Conservation (phyloP, 2,113 vertebrate genomes). For the Elanoides forficatus region DNA sequence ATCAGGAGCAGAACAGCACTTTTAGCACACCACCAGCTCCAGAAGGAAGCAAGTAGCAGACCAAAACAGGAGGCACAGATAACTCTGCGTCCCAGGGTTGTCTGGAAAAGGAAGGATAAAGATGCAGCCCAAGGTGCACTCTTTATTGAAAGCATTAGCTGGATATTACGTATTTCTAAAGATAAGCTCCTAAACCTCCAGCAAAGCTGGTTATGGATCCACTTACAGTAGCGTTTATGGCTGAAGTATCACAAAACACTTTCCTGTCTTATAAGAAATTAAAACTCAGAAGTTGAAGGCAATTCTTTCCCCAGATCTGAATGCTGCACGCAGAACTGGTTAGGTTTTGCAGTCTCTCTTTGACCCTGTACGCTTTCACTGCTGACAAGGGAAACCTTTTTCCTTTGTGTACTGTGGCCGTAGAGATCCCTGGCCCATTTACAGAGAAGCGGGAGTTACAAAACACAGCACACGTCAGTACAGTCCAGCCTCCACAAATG, state of each 20-base stretch:
- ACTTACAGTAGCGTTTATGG: neutral
- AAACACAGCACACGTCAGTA: neutral
- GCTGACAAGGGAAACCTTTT: neutral
- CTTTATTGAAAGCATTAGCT: neutral
- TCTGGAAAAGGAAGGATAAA: neutral
- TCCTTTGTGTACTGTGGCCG: neutral
- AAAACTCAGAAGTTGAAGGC: neutral
- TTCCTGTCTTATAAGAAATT: neutral
- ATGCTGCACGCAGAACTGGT: neutral
- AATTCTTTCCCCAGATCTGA: neutral
- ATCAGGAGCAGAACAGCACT: neutral
- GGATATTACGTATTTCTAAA: neutral
- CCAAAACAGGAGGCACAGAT: neutral
- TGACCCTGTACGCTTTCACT: neutral
- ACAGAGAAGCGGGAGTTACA: neutral
- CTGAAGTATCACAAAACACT: neutral
- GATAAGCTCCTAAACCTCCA: constrained; percentile 26
- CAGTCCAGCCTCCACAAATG: neutral
- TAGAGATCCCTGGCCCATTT: neutral
- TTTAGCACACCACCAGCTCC: neutral
- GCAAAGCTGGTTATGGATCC: constrained; percentile 1
- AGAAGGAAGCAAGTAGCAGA: neutral
- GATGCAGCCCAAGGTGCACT: neutral
- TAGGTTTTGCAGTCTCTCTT: neutral
- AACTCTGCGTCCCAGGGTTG: neutral